Conservation (phyloP, 2,113 vertebrate species). For the Tyto alba region DNA sequence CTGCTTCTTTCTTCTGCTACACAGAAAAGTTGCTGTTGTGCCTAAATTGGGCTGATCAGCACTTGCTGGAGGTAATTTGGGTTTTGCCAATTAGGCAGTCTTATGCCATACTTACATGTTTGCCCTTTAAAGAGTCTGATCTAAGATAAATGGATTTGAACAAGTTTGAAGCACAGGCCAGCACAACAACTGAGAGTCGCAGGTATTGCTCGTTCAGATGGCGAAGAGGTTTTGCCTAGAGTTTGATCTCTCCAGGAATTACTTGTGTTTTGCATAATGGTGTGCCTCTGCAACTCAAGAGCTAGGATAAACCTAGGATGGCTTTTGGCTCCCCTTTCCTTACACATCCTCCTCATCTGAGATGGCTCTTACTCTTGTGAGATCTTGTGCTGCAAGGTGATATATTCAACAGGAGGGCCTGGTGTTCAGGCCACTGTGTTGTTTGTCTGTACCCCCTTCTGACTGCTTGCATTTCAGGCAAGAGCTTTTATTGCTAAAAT, state of each 20-base stretch:
- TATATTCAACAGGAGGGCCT: neutral
- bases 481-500: neutral
- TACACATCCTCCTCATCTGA: neutral
- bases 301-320: neutral
- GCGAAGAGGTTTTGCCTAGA: neutral
- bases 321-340: neutral
- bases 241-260: neutral
- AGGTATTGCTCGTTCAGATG: rapidly evolving
- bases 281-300: neutral
- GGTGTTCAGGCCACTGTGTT: neutral
- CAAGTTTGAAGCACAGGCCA: neutral
- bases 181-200: neutral
- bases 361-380: neutral
- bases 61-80: neutral
- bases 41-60: neutral
- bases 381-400: neutral
- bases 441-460: neutral
- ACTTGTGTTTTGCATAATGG: rapidly evolving
- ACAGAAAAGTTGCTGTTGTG: neutral
- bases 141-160: neutral
- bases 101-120: neutral
- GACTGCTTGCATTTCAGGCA: neutral
- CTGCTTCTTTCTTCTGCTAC: neutral
- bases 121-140: neutral
- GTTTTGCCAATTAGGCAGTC: neutral